Percentiles rank a stretch among this genome's conserved stretches.
phyloP scores from a whole-genome alignment of 2,888 invertebrate species.

The Halictus quadricinctus region DNA sequence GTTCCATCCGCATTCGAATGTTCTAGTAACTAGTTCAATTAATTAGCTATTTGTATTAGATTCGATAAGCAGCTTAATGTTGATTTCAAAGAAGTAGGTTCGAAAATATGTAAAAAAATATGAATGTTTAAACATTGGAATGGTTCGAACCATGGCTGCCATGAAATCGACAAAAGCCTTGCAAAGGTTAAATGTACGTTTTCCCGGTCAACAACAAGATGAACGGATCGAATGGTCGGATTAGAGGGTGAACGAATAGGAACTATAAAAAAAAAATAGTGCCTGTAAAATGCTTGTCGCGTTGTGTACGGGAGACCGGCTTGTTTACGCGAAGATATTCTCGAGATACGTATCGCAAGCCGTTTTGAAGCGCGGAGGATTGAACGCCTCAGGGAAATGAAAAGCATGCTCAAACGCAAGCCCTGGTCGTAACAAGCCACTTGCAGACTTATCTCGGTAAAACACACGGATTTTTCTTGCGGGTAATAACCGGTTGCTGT shows the following conservation, averaged over 20 bases:
- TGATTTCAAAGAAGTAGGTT: no score
- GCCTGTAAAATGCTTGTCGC: background rate
- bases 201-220: no score
- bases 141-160: no score
- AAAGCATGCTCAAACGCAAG: constrained; percentile 32
- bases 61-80: no score
- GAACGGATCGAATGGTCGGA: background rate
- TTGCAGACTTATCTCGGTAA: constrained; percentile 41
- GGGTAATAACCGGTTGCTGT: constrained; percentile 40
- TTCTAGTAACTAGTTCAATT: no score
- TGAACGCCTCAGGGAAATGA: constrained; percentile 16
- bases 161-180: no score
- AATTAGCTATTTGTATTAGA: no score
- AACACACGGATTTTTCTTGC: constrained; percentile 47
- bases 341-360: background rate
- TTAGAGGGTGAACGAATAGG: background rate
- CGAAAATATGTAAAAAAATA: no score
- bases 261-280: background rate
- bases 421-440: constrained; percentile 40
- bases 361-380: background rate
- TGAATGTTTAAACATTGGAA: no score
- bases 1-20: no score
- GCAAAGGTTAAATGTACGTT: background rate
- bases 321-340: background rate
- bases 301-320: background rate